phyloP scores from a whole-genome alignment of 1,140 invertebrate species.

The Achatina immaculata region DNA sequence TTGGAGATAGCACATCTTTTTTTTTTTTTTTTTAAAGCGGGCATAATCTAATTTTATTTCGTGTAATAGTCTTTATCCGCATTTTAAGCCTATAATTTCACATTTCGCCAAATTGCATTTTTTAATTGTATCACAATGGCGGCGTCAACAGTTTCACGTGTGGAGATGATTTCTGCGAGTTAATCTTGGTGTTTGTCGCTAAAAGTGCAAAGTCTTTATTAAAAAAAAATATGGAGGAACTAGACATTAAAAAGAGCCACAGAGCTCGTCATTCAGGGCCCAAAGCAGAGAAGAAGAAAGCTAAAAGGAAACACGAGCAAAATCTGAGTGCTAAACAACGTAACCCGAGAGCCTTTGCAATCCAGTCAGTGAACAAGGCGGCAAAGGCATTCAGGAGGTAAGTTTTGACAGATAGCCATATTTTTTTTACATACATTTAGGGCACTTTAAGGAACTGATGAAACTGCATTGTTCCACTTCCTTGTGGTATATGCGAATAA shows the following conservation, averaged over 20 bases:
- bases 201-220: neutral
- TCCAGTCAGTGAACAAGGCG: conserved; percentile 90
- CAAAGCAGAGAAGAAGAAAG: conserved; percentile 86
- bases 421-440: no score
- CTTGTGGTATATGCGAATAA: no score
- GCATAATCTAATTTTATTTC: no score
- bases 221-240: conserved; percentile 35
- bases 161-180: neutral
- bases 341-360: conserved; percentile 97
- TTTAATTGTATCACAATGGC: neutral
- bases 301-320: conserved; percentile 84
- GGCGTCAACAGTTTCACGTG: conserved; percentile 11
- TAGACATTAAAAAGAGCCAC: conserved; percentile 61
- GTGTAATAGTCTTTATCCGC: no score
- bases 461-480: no score
- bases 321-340: conserved; percentile 74
- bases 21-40: no score
- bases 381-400: conserved; percentile 87
- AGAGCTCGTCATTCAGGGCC: conserved; percentile 58
- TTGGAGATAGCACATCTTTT: no score
- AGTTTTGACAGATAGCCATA: no score
- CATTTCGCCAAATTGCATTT: no score
- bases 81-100: no score
- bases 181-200: neutral
- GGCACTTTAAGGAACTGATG: no score